phyloP scores from a whole-genome alignment of 1,140 invertebrate genomes.

The Bicyclus anynana region DNA sequence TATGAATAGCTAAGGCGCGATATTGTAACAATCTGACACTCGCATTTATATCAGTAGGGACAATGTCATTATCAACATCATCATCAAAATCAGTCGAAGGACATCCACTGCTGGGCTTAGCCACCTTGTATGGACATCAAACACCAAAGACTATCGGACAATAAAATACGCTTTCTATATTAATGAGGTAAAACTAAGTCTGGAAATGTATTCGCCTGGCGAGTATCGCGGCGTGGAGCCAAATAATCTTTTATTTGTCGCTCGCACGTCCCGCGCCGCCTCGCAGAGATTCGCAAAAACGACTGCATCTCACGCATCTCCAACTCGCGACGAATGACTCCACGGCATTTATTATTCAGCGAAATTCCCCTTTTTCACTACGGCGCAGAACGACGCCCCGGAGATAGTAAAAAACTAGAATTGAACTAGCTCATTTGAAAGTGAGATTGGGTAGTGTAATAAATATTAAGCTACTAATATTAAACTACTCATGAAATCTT shows the following conservation, averaged over 20 bases:
- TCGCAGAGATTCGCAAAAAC: conserved; percentile 37
- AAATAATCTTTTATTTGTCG: conserved; percentile 37
- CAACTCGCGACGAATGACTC: conserved; percentile 25
- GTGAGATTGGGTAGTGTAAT: neutral
- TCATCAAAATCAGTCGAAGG: no score
- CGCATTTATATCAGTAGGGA: no score
- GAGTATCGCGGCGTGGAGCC: conserved; percentile 34
- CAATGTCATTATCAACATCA: no score
- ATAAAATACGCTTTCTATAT: no score
- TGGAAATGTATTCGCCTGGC: conserved; percentile 16
- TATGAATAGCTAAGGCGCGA: no score
- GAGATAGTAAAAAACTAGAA: conserved; percentile 7
- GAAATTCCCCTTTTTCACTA: conserved; percentile 32
- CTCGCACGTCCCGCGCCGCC: conserved; percentile 1
- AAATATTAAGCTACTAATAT: neutral
- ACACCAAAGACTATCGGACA: no score
- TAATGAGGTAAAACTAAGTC: neutral
- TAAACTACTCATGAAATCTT: no score
- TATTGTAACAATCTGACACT: no score
- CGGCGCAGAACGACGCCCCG: conserved; percentile 1
- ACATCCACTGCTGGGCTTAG: no score
- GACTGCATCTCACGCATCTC: conserved; percentile 32
- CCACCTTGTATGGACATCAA: no score
- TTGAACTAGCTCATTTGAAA: neutral
- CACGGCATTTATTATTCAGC: conserved; percentile 55